A percentile compares a stretch with the other conserved stretches of the same genome.
Conservation (phyloP, 2,797 vertebrate genomes). For the Lacerta viridis region DNA sequence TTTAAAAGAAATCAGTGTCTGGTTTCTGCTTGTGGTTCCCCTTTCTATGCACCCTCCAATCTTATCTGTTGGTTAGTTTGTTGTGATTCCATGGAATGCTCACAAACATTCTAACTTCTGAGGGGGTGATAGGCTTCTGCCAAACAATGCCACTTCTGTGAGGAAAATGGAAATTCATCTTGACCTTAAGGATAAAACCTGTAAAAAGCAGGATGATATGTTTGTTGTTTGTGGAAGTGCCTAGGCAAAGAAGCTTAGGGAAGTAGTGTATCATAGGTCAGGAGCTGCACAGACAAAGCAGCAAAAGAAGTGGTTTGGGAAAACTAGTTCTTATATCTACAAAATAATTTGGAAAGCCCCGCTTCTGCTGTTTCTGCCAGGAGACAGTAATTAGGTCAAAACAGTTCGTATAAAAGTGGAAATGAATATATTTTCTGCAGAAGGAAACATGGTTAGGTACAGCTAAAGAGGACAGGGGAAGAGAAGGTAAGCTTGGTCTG, state of each 20-base stretch:
- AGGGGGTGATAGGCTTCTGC: too few relatives aligned
- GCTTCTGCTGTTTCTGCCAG: neutral
- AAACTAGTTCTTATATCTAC: neutral
- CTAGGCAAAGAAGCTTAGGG: neutral
- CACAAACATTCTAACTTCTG: too few relatives aligned
- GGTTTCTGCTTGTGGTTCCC: too few relatives aligned
- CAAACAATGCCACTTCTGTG: neutral
- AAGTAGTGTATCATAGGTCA: neutral
- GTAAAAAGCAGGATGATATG: neutral
- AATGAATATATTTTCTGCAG: neutral
- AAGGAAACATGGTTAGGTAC: neutral
- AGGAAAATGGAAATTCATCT: neutral
- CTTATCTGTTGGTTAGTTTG: too few relatives aligned
- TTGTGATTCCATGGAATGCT: too few relatives aligned
- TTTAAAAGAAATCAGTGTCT: too few relatives aligned
- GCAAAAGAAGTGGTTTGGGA: neutral
- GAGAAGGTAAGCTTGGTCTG: neutral
- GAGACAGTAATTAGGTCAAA: neutral
- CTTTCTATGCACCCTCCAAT: too few relatives aligned
- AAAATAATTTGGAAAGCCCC: neutral
- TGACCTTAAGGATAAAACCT: neutral
- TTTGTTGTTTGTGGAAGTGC: neutral
- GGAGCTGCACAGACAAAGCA: neutral
- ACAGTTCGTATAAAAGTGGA: neutral
- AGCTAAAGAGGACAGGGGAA: neutral